phyloP scores from a whole-genome alignment of 2,113 vertebrate genomes.

The Capreolus pygargus region DNA sequence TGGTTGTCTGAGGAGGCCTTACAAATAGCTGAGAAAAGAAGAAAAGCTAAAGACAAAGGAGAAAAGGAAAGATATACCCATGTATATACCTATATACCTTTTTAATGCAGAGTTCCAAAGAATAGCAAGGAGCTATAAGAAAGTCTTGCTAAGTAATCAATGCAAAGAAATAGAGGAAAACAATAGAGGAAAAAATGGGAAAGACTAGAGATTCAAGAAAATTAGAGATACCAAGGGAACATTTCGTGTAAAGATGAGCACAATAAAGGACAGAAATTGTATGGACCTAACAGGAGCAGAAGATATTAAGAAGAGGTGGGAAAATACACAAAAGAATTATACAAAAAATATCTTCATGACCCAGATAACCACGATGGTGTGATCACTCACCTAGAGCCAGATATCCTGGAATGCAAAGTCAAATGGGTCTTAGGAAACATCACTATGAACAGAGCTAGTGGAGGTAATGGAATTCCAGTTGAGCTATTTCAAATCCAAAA shows the following conservation, averaged over 20 bases:
- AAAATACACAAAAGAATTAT: neutral
- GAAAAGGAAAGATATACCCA: neutral
- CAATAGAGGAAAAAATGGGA: neutral
- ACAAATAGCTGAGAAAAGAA: neutral
- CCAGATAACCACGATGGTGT: neutral
- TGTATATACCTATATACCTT: neutral
- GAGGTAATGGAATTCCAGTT: neutral
- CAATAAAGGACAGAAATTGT: neutral
- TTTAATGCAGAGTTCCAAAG: neutral
- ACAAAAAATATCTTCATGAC: neutral
- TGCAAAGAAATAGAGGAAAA: neutral
- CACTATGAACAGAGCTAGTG: neutral
- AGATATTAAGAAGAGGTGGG: neutral
- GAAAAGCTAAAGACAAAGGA: neutral
- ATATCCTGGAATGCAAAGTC: neutral
- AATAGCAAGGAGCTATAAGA: neutral
- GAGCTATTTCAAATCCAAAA: neutral
- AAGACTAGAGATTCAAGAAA: neutral
- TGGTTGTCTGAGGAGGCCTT: neutral
- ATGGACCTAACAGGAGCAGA: neutral
- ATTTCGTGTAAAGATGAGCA: neutral
- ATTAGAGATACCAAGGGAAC: neutral
- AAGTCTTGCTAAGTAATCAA: neutral
- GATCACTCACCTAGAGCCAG: neutral
- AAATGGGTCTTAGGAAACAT: neutral